Evolutionary conservation across 2,797 vertebrate genomes (phyloP), one percentile per base, ranked within the genome.

Genomic region (Schizothorax lantsangensis): DNA sequence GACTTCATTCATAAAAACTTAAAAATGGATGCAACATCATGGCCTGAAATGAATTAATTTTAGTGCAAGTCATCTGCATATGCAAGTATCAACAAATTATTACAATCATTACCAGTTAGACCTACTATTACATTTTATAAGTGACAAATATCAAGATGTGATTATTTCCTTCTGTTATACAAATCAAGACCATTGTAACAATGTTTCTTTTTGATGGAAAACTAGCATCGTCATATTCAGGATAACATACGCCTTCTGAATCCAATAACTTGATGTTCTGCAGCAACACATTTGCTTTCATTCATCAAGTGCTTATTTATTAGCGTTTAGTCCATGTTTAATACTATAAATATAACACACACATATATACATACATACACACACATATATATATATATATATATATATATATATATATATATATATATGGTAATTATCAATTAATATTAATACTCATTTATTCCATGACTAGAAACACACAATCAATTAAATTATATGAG

Each of bases 291-390:
- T 54, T 57, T 84, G 82, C 54, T 84, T 62, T 84, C 6, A 84
- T 74, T 74, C 47, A 84, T 36, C 38, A 64, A 62, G 43, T 47
- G 71, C 40, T 75, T 33, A 71, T 59, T 84, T 84, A 64, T 73
- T 64, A 74, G 38, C 0, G 0, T 62, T 72, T 62, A 54, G 30
- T 30, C 30, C 30, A 30, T 30, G 30, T 30, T 30, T 30, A 30
- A 30, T 30, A 30, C 30, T 30, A 30, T 30, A 30, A 30, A 30
- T 30, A 30, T 30, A 30, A 30, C 30, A 30, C 30, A 30, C 30
- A 30, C 30, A 30, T 30, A 30, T 30, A 30, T 30, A 30, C 1
- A 30, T 30, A 30, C 1, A 30, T 30, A 30, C 1, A 30, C 1
- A 30, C 1, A 30, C 1, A 30, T 30, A 30, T 30, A 30, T 30